A percentile compares a stretch with the other conserved stretches of the same genome.
Conservation (phyloP, 2,113 vertebrate genomes). For the Motacilla tschutschensis region DNA sequence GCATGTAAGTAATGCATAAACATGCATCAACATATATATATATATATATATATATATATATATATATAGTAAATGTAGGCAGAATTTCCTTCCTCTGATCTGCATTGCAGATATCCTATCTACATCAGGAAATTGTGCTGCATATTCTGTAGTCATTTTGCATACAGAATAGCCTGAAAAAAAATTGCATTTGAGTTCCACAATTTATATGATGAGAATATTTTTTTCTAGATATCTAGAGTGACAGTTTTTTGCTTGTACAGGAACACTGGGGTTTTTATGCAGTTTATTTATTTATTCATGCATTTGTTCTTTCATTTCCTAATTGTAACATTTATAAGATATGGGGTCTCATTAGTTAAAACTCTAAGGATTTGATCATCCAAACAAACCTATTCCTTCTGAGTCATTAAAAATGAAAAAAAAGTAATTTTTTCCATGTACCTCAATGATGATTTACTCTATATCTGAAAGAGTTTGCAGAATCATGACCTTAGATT, state of each 20-base stretch:
- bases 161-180: not conserved
- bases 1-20: not conserved
- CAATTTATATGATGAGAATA: not conserved
- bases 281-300: not conserved
- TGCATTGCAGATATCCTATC: constrained; percentile 33
- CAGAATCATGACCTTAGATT: not conserved
- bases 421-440: not conserved
- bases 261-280: not conserved
- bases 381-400: not conserved
- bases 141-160: not conserved
- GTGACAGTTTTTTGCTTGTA: not conserved
- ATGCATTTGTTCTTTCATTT: not conserved
- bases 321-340: not conserved
- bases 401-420: not conserved
- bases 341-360: not conserved
- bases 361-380: not conserved
- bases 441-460: not conserved
- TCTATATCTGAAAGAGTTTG: not conserved
- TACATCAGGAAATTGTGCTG: not conserved
- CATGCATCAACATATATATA: not conserved
- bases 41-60: not conserved
- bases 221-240: not conserved
- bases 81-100: constrained; percentile 31
- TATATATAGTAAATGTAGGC: not conserved
- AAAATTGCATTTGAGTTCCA: not conserved